These are phyloP conservation scores for Petrocephalus zakoni DNA, from an alignment of 2,113 vertebrate species.

Conservation along the genomic window DNA sequence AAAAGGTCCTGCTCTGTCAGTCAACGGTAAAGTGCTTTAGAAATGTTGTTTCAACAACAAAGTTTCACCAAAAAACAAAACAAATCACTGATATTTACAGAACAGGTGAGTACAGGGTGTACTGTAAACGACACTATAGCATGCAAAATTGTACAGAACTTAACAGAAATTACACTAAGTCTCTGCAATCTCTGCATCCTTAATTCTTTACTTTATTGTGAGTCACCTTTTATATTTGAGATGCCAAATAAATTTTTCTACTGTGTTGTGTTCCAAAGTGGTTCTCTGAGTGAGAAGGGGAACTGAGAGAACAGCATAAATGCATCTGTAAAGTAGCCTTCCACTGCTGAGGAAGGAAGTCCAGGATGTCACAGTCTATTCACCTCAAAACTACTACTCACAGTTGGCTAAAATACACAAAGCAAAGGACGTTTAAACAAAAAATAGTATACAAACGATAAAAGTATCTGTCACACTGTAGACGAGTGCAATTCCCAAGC, in stretches of 20 bases:
- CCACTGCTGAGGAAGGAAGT: not conserved
- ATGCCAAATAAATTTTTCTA: not conserved
- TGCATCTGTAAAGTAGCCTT: not conserved
- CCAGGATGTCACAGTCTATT: not conserved
- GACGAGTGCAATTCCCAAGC: constrained; percentile 5
- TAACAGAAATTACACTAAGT: not conserved
- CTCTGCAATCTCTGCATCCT: not conserved
- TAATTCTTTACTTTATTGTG: not conserved
- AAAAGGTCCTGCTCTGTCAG: not conserved
- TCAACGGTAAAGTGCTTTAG: not conserved
- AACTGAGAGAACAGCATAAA: not conserved
- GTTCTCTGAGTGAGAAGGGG: not conserved
- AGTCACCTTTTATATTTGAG: not conserved
- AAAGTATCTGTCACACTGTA: not conserved
- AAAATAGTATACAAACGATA: not conserved
- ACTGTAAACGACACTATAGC: not conserved
- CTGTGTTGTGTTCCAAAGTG: not conserved
- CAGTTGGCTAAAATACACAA: not conserved
- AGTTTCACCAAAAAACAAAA: not conserved
- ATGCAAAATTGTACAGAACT: not conserved
- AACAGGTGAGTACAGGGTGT: not conserved
- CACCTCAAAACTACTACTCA: not conserved
- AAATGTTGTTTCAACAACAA: not conserved
- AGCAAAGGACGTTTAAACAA: not conserved
- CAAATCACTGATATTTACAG: not conserved